Base-by-base conservation (phyloP, 2,888 invertebrate species). In the Galeopsomyia nigrocyanea region DNA sequence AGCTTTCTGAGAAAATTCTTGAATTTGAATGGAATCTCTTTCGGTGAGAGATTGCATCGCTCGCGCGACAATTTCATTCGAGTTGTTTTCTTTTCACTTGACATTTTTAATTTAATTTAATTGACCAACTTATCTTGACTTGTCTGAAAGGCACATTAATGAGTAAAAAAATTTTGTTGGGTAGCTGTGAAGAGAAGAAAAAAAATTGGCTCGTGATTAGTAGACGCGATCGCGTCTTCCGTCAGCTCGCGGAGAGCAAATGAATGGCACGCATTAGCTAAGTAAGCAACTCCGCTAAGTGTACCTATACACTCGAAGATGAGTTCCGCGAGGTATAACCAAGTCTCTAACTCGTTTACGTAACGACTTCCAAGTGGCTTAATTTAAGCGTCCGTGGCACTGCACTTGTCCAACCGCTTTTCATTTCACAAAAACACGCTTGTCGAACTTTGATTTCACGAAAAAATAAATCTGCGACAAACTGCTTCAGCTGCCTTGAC, bases 321-420 rank as follows among this genome's bases (percentile, higher is more conserved):
- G 64, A n/a, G 58, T 51, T 49, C 22, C 31, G 31, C 0, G 39
- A 7, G 39, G 39, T 13, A 7, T 39, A 39, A 7, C 39, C 39
- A 10, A 39, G 13, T 10, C 10, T 39, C 13, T 13, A 39, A 39
- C 39, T 39, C 5, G n/a, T 17, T 70, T 70, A 64, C n/a, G 51
- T 70, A 70, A 70, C n/a, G 19, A 16, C 31, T 16, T 14, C 19
- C n/a, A 64, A 69, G 63, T 69, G 57, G 69, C 57, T 69, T 58
- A 64, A 58, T 64, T 64, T 55, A 64, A 58, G 57, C 17, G 26
- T 22, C 58, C 46, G 26, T 10, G 7, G 10, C 13, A 39, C 10
- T 39, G 10, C 7, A 39, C 10, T 39, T 39, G 39, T 9, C 14
- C 17, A 51, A 55, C 47, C 68, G 46, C 21, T 55, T 68, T 62